Evolutionary conservation across 2,113 vertebrate genomes (phyloP), one percentile per base, ranked within the genome.

Genomic region (Rhinopomastus cyanomelas): DNA sequence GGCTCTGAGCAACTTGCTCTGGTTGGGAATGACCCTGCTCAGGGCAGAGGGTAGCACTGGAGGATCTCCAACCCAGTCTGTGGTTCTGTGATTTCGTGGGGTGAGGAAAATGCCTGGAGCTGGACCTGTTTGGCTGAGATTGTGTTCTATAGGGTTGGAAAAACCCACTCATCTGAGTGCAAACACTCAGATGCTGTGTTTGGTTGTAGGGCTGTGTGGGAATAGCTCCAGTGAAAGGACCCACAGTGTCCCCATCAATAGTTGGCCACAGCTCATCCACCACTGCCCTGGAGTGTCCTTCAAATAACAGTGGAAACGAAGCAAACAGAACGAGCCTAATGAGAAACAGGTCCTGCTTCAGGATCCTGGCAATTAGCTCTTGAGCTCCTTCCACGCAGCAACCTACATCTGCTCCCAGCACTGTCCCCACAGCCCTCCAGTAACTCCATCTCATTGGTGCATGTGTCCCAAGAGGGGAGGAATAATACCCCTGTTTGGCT

Each of bases 341-440:
- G 88, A 94, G 85, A 67, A 92, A 80, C 93, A 92, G 94, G 68
- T 61, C 65, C 80, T 66, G 48, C 71, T 80, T 27, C 68, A 89
- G 68, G 75, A 91, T 83, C 87, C 64, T 81, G 87, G 80, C 91
- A 92, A 93, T 94, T 91, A 92, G 75, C 79, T 89, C 64, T 21
- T 0, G 7, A 67, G 61, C 68, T 71, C 64, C 75, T 69, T 55
- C 36, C 11, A 21, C 9, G 2, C 12, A 10, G 42, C 57, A 30
- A 39, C 27, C 65, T 8, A 8, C 5, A 48, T 60, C 79, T 85
- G 84, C 85, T 74, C 53, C 12, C 5, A 12, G 49, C 0, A 0
- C 5, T 8, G 26, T 1, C 66, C 74, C 65, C 32, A 21, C 52
- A 29, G 42, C 76, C 26, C 39, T 52, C 51, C 19, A n/a, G 65